A percentile compares a stretch with the other conserved stretches of the same genome.
These are phyloP conservation scores for Enteromius trimaculatus DNA, from an alignment of 2,797 vertebrate genomes.

Conservation along the genomic window DNA sequence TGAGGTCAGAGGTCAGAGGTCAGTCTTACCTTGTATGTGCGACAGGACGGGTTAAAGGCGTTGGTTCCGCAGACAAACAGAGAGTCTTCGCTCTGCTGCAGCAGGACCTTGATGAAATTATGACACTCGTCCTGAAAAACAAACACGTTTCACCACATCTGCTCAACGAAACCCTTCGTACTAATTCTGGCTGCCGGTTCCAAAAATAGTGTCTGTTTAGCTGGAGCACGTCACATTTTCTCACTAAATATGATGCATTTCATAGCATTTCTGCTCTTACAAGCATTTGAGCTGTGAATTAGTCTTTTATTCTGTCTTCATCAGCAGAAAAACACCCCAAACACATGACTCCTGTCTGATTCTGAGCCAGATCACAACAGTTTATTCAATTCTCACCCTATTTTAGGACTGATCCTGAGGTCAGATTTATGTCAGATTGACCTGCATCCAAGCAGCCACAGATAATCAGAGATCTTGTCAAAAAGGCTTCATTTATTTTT, in stretches of 20 bases:
- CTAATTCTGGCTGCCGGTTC: background rate
- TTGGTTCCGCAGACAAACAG: constrained; percentile 98
- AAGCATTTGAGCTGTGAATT: background rate
- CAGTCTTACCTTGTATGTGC: constrained; percentile 89
- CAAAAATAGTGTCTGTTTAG: background rate
- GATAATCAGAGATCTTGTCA: background rate
- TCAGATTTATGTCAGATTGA: background rate
- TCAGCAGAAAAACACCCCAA: background rate
- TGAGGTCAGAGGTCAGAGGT: background rate
- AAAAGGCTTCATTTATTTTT: background rate
- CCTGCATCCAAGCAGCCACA: background rate
- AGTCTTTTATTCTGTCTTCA: background rate
- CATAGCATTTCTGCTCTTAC: background rate
- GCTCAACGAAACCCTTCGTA: background rate
- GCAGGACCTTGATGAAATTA: constrained; percentile 98
- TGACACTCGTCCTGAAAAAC: constrained; percentile 92
- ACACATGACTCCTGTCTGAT: background rate
- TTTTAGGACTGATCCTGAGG: background rate
- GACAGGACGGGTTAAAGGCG: constrained; percentile 96
- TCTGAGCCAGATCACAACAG: background rate
- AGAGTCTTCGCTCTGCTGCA: constrained; percentile 92
- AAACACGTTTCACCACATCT: background rate
- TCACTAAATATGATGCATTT: background rate
- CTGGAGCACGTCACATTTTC: background rate
- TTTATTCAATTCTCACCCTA: background rate